These are phyloP conservation scores for Procambarus clarkii DNA, from an alignment of 1,140 invertebrate genomes.

Conservation along the genomic window DNA sequence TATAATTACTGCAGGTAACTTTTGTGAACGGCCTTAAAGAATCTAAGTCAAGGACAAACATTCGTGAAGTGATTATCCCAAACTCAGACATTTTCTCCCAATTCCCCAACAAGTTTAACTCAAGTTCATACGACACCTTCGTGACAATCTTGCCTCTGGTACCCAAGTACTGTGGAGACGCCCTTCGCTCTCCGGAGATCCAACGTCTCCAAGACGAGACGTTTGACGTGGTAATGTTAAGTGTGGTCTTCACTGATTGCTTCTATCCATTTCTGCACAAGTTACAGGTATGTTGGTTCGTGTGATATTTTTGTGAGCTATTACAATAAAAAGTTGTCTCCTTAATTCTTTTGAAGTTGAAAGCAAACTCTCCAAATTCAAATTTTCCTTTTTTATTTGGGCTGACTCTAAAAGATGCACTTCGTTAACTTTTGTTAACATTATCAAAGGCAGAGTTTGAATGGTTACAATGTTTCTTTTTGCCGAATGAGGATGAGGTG, in stretches of 20 bases:
- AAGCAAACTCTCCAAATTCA: no score
- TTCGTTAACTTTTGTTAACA: no score
- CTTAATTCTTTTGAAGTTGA: no score
- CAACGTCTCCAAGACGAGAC: neutral
- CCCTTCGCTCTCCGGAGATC: neutral
- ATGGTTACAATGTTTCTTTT: no score
- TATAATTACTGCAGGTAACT: no score
- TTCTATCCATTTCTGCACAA: neutral
- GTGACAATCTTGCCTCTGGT: neutral
- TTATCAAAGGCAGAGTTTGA: no score
- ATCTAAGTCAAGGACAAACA: neutral
- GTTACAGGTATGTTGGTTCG: neutral
- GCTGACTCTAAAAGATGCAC: no score
- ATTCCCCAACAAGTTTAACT: neutral
- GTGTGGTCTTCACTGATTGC: neutral
- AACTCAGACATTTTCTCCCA: neutral
- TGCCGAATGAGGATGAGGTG: no score
- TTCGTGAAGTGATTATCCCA: neutral
- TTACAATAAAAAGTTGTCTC: no score
- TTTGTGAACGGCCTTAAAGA: no score
- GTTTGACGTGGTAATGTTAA: neutral
- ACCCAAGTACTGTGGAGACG: neutral
- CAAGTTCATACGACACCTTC: neutral
- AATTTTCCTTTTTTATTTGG: no score
- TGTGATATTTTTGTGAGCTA: no score